Evolutionary conservation across 1,140 invertebrate species (phyloP).

Genomic region (Heliconius hermathena): DNA sequence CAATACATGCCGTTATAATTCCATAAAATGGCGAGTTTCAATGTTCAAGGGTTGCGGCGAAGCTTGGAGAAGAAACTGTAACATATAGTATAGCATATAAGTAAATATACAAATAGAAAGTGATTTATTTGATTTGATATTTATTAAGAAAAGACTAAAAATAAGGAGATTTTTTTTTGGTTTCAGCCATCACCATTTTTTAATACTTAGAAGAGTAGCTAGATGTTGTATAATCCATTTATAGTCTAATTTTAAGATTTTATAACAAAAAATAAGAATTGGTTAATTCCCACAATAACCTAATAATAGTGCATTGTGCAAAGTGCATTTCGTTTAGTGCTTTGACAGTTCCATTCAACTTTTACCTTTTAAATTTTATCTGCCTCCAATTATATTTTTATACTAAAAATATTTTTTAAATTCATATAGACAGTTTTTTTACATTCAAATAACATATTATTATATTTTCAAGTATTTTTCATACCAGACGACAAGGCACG

Average conservation of each 20-base stretch:
- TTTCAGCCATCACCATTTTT: background rate
- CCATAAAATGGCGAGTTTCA: slow-evolving; percentile 15
- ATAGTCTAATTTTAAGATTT: background rate
- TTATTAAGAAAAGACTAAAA: background rate
- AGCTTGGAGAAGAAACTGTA: slow-evolving; percentile 75
- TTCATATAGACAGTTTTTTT: no score
- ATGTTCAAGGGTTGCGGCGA: slow-evolving; percentile 64
- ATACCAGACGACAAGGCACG: background rate
- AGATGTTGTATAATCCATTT: background rate
- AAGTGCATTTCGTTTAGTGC: slow-evolving; percentile 3
- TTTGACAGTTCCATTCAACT: background rate
- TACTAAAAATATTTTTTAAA: no score
- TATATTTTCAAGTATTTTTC: background rate
- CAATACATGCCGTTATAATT: slow-evolving; percentile 6
- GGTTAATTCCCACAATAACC: slow-evolving; percentile 1
- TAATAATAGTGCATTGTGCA: background rate
- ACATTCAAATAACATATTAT: background rate
- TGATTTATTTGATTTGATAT: background rate
- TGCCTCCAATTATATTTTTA: no score
- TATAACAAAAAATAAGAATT: background rate
- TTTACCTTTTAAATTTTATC: no score
- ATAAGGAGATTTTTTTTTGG: background rate
- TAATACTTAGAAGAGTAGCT: background rate
- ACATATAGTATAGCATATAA: slow-evolving; percentile 19
- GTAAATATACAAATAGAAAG: background rate